A percentile compares a stretch with the other conserved stretches of the same genome.
These are phyloP conservation scores for Apostichopus leukothele DNA, from an alignment of 53 echinoderm and acorn worm species.

Conservation along the genomic window DNA sequence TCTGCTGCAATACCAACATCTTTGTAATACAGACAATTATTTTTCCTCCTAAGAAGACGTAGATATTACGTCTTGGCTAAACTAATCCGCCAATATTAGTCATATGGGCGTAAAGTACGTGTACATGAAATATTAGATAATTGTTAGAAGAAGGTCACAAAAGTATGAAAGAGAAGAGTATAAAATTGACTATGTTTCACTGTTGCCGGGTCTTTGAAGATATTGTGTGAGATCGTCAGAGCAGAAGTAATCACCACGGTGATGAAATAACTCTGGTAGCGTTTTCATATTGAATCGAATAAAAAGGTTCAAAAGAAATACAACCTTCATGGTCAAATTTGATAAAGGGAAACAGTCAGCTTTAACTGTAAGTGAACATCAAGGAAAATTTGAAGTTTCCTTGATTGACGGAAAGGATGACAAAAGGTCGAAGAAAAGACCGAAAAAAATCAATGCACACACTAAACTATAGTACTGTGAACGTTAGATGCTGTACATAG, in stretches of 20 bases:
- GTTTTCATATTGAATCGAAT: too few species aligned
- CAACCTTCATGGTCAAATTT: background rate
- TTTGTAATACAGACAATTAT: too few species aligned
- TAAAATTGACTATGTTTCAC: background rate
- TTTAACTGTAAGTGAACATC: background rate
- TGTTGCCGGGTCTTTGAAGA: background rate
- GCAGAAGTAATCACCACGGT: background rate
- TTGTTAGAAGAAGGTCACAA: background rate
- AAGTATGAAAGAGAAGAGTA: background rate
- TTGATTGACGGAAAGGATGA: background rate
- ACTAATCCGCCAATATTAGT: background rate
- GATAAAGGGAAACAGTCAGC: background rate
- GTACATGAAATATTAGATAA: background rate
- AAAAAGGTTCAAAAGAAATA: background rate
- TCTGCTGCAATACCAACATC: background rate
- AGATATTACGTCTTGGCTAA: background rate
- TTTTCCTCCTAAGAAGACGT: background rate
- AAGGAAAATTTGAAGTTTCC: background rate
- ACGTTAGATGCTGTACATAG: too few species aligned
- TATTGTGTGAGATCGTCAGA: background rate
- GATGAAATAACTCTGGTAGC: background rate
- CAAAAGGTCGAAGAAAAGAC: too few species aligned
- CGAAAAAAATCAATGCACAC: too few species aligned
- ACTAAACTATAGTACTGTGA: too few species aligned
- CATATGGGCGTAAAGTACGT: background rate